Conservation (phyloP, 2,797 vertebrate genomes). For the Denticeps clupeoides region DNA sequence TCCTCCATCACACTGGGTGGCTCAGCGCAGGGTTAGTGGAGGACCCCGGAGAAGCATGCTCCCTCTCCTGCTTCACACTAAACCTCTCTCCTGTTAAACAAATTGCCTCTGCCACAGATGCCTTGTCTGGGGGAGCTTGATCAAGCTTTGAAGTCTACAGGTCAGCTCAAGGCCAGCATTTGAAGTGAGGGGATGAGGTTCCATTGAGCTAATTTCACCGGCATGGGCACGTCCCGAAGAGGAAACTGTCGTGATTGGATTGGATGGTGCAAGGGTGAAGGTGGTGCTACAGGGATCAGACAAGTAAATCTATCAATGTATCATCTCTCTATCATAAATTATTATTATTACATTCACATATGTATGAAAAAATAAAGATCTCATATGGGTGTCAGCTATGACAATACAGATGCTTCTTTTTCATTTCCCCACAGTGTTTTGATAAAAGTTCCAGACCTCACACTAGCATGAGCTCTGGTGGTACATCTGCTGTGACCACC, state of each 20-base stretch:
- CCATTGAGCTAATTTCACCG: slow-evolving; percentile 34
- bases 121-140: slow-evolving; percentile 50
- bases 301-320: too few species aligned
- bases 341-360: too few species aligned
- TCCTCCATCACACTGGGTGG: slow-evolving; percentile 27
- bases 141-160: slow-evolving; percentile 60
- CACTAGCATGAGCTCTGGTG: slow-evolving; percentile 19
- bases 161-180: slow-evolving; percentile 55
- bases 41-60: slow-evolving; percentile 45
- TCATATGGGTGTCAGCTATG: too few species aligned
- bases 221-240: slow-evolving; percentile 14
- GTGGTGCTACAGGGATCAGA: too few species aligned
- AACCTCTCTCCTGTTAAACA: slow-evolving; percentile 57
- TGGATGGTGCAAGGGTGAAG: not conserved
- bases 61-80: slow-evolving; percentile 44
- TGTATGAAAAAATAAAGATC: too few species aligned
- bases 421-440: not conserved
- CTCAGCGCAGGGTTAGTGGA: slow-evolving; percentile 40
- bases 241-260: slow-evolving; percentile 1
- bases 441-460: slow-evolving; percentile 11
- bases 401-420: not conserved
- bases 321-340: too few species aligned
- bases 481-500: slow-evolving; percentile 23
- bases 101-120: slow-evolving; percentile 53
- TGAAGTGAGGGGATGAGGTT: slow-evolving; percentile 45